These are phyloP conservation scores for Eptesicus fuscus DNA, from an alignment of 2,113 vertebrate species.

Conservation along the genomic window DNA sequence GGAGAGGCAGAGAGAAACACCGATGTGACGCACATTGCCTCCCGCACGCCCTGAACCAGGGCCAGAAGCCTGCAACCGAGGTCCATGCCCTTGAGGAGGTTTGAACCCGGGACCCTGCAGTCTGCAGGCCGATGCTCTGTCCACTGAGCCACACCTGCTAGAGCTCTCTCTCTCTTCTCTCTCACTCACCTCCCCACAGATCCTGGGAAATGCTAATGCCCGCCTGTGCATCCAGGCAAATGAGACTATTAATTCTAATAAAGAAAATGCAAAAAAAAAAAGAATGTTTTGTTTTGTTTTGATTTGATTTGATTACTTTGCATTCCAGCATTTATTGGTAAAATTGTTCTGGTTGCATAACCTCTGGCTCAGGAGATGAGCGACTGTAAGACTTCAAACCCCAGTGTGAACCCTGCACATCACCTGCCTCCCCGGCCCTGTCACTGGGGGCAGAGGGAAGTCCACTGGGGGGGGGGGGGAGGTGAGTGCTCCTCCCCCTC, in stretches of 20 bases:
- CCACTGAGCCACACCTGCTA: too few relatives aligned
- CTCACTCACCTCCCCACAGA: background rate
- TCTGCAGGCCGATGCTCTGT: too few relatives aligned
- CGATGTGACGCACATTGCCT: too few relatives aligned
- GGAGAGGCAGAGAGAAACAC: too few relatives aligned
- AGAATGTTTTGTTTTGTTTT: too few relatives aligned
- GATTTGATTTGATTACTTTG: background rate
- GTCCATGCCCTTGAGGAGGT: too few relatives aligned
- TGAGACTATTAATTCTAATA: rapidly evolving
- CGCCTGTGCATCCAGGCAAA: background rate
- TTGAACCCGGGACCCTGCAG: too few relatives aligned
- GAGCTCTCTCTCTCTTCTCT: background rate
- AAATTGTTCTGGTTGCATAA: background rate
- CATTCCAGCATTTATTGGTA: background rate
- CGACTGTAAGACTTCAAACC: rapidly evolving
- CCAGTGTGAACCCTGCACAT: too few relatives aligned
- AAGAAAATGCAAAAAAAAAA: background rate
- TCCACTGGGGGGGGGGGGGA: background rate
- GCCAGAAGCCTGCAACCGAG: too few relatives aligned
- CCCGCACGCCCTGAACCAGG: too few relatives aligned
- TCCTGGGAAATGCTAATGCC: background rate
- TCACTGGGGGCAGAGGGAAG: rapidly evolving
- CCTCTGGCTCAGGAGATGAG: background rate
- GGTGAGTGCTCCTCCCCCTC: background rate
- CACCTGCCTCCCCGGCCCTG: rapidly evolving